Percentiles rank a stretch among this genome's conserved stretches.
Evolutionary conservation across 35 echinoderm and acorn worm genomes (phyloP).

Genomic region (Apostichopus californicus): DNA sequence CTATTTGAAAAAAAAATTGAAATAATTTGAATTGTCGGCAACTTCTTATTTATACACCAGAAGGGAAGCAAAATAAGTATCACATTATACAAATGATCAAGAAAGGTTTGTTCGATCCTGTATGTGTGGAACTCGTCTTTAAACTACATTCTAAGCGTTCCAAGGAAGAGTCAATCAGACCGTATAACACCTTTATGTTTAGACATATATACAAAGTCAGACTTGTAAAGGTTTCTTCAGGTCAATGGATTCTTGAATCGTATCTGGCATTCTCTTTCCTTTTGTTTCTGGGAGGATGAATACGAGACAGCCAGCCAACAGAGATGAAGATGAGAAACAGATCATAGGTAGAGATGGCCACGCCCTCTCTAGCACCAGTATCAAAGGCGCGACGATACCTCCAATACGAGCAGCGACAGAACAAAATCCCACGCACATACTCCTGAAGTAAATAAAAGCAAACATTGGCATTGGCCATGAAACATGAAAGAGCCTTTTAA

Average conservation of each 20-base stretch:
- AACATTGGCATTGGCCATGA: too few relatives aligned
- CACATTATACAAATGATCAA: too few relatives aligned
- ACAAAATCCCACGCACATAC: slow-evolving; percentile 44
- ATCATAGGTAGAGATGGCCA: slow-evolving; percentile 41
- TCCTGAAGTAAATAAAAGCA: background rate
- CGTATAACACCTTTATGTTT: too few relatives aligned
- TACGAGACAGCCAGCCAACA: slow-evolving; percentile 48
- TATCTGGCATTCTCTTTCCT: slow-evolving; percentile 58
- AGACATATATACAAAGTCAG: too few relatives aligned
- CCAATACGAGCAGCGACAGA: slow-evolving; percentile 60
- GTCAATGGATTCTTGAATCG: slow-evolving; percentile 50
- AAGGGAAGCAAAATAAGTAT: too few relatives aligned
- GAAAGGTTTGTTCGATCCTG: too few relatives aligned
- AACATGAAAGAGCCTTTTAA: background rate
- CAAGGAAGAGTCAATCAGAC: too few relatives aligned
- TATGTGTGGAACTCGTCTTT: too few relatives aligned
- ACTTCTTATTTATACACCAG: too few relatives aligned
- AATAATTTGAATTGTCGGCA: too few relatives aligned
- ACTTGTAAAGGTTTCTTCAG: slow-evolving; percentile 16
- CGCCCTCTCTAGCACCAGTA: slow-evolving; percentile 28
- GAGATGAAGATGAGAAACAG: slow-evolving; percentile 41
- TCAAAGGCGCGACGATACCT: slow-evolving; percentile 55
- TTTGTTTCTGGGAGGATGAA: slow-evolving; percentile 64
- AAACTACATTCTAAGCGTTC: too few relatives aligned
- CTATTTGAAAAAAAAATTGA: too few relatives aligned